These are phyloP conservation scores for Pluvialis apricaria DNA, from an alignment of 2,113 vertebrate species.

Conservation along the genomic window DNA sequence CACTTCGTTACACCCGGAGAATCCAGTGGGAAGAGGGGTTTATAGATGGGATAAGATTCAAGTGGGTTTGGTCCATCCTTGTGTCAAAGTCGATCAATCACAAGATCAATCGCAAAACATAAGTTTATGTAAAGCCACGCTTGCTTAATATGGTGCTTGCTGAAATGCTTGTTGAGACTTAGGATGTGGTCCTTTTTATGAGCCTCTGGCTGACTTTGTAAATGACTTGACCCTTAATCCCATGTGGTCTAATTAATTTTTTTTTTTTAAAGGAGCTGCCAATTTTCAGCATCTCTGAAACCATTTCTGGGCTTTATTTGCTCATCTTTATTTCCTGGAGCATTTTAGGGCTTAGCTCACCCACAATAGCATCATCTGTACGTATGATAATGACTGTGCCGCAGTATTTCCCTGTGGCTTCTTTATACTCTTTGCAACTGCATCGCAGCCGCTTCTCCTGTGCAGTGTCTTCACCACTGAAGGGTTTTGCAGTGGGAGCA, in stretches of 20 bases:
- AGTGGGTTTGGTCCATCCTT: neutral
- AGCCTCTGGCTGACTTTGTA: neutral
- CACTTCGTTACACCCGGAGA: rapidly evolving
- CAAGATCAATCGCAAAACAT: neutral
- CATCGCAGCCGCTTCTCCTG: rapidly evolving
- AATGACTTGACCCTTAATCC: neutral
- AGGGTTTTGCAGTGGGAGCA: neutral
- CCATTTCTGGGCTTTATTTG: neutral
- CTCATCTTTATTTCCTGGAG: neutral
- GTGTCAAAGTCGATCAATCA: rapidly evolving
- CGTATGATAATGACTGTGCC: rapidly evolving
- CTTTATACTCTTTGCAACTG: neutral
- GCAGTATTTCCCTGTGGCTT: rapidly evolving
- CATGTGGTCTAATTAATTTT: rapidly evolving
- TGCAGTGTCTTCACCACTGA: neutral
- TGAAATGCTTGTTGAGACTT: neutral
- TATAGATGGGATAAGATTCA: neutral
- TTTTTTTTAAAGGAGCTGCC: neutral
- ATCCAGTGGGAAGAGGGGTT: neutral
- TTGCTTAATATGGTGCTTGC: neutral
- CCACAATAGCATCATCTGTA: rapidly evolving
- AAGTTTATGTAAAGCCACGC: neutral
- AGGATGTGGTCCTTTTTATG: neutral
- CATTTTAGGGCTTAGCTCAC: neutral
- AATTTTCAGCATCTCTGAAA: neutral